Percentiles rank a stretch among this genome's conserved stretches.
These are phyloP conservation scores for Phylloscopus whistleri DNA, from an alignment of 2,113 vertebrate genomes.

Conservation along the genomic window DNA sequence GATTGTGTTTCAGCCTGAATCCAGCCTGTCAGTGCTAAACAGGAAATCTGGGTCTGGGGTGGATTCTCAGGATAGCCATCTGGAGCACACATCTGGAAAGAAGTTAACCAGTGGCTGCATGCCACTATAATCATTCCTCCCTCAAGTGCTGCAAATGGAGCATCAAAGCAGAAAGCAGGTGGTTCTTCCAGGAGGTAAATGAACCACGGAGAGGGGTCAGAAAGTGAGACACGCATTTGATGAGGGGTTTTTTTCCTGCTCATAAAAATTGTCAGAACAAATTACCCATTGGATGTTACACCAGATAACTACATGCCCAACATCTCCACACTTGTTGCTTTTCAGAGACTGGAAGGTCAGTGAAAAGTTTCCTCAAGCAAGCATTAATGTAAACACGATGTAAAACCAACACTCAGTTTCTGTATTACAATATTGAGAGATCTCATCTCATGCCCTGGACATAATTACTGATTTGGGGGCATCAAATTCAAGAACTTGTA, in stretches of 20 bases:
- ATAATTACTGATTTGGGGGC: not conserved
- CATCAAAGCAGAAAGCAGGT: conserved; percentile 63
- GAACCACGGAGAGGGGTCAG: conserved; percentile 49
- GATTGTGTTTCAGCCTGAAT: not conserved
- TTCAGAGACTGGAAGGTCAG: not conserved
- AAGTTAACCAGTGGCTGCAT: conserved; percentile 47
- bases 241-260: not conserved
- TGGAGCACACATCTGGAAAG: conserved; percentile 57
- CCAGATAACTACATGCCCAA: not conserved
- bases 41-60: conserved; percentile 15
- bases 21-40: not conserved
- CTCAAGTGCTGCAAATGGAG: conserved; percentile 52
- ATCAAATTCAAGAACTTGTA: not conserved
- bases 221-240: not conserved
- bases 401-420: not conserved
- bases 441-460: not conserved
- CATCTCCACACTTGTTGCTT: not conserved
- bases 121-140: conserved; percentile 46
- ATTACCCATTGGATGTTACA: conserved; percentile 15
- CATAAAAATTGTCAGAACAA: conserved; percentile 49
- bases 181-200: conserved; percentile 55
- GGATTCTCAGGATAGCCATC: conserved; percentile 40
- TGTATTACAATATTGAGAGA: rapidly evolving
- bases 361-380: not conserved
- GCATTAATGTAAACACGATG: not conserved